Base-by-base conservation (phyloP, 2,888 invertebrate species). In the Clitarchus hookeri region DNA sequence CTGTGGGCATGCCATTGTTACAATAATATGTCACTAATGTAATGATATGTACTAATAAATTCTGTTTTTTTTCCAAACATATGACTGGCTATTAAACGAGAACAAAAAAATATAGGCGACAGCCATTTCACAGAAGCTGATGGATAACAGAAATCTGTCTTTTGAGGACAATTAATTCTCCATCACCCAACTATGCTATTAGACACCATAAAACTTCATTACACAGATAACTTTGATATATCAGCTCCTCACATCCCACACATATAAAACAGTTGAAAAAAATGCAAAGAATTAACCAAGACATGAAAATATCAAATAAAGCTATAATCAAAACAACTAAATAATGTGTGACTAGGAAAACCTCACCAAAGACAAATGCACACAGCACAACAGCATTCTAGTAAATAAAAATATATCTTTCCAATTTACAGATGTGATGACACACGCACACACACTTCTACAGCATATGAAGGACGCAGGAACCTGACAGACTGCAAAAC, bases 401-500 rank as follows among this genome's bases (percentile, higher is more conserved):
- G 8, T 65, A 65, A 65, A 65, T 65, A 65, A 65, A 65, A 65
- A n/a, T 16, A 65, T 8, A 65, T 65, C 23, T 65, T 11, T 23
- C n/a, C 19, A 65, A 65, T n/a, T 65, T 19, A 65, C 65, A 65
- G 8, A n/a, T 65, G 65, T 65, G n/a, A 23, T 16, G n/a, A 65
- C 65, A 23, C 65, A 65, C 65, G 16, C 65, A 65, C 65, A 23
- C 65, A 65, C 65, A 65, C 65, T 65, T 65, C 65, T 65, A 65
- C n/a, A 65, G 65, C 65, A n/a, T 65, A 65, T 9, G n/a, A 65
- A 65, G 65, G 65, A 65, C 65, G 65, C 65, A 65, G 65, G 23
- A 65, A 65, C n/a, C 65, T n/a, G 65, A 44, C 44, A 65, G 48
- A 53, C 84, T 84, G 84, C 54, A 27, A n/a, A 84, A 84, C 84